Evolutionary conservation across 2,888 invertebrate species (phyloP).

Genomic region (Mythimna lalbum): DNA sequence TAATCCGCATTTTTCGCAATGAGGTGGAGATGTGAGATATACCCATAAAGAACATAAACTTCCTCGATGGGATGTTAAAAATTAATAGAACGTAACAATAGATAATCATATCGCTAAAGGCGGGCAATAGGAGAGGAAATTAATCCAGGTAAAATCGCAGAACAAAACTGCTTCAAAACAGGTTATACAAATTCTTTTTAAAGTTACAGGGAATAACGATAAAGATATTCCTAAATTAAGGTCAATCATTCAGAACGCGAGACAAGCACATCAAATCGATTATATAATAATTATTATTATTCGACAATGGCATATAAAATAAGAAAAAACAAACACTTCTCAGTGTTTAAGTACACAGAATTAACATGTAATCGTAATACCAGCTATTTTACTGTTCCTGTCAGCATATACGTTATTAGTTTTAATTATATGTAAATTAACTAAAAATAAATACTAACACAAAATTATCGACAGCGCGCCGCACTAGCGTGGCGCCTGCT

Average conservation of each 20-base stretch:
- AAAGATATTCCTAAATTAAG: background rate
- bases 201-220: background rate
- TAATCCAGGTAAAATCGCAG: too few species aligned
- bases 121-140: too few species aligned
- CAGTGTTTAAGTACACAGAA: constrained; percentile 11
- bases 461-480: constrained; percentile 61
- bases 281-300: background rate
- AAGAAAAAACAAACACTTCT: background rate
- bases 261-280: too few species aligned
- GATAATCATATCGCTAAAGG: too few species aligned
- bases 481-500: constrained; percentile 85
- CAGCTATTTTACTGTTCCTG: constrained; percentile 11
- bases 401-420: constrained; percentile 28
- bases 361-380: constrained; percentile 27
- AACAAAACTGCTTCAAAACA: too few species aligned
- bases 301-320: background rate
- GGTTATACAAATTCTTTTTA: too few species aligned
- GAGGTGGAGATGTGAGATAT: too few species aligned
- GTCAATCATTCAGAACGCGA: background rate
- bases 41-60: too few species aligned
- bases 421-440: constrained; percentile 41
- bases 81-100: too few species aligned
- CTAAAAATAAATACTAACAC: constrained; percentile 30
- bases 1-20: too few species aligned
- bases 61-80: too few species aligned